Evolutionary conservation across 2,888 invertebrate genomes (phyloP), one percentile per base, ranked within the genome.

Genomic region (Steinernema carpocapsae): DNA sequence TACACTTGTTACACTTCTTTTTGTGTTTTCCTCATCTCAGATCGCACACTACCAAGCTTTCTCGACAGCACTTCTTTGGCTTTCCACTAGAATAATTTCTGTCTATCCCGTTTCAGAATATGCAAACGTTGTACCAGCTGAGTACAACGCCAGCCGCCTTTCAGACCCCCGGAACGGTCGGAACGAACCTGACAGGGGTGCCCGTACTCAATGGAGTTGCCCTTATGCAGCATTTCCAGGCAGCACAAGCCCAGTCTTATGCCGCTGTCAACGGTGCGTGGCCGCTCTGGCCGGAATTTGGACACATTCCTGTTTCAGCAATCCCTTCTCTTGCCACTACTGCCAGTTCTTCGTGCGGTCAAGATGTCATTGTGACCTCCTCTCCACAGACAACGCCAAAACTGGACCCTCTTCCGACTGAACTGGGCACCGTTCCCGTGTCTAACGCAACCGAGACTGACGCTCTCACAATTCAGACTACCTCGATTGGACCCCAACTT

Each of bases 81-180:
- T 64, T 29, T 64, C n/a, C 32, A 1, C 32, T 26, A 6, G 4
- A 52, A 4, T 48, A 26, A 29, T 3, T 10, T 24, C 0, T 45
- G 19, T 24, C n/a, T 42, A 10, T 71, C 24, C 71, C 22, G 45
- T 78, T 82, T 72, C 79, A 82, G 80, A 77, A 77, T 51, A 82
- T 82, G 82, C 82, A 82, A 78, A 76, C 80, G 48, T 74, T 80
- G 70, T 82, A 80, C 72, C 82, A 80, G 71, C 76, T 80, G 32
- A 32, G 64, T 64, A 37, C 64, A 32, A 64, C 64, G 14, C 64
- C 64, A 29, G 64, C 64, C 6, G 64, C 64, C 32, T 64, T 64
- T 17, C 64, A 64, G 29, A 64, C 64, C 4, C 64, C 64, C 7
- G 64, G 64, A 26, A 64, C 64, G 24, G 64, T 64, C 2, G 64